Evolutionary conservation across 2,797 vertebrate species (phyloP).

Genomic region (Gymnocypris eckloni): DNA sequence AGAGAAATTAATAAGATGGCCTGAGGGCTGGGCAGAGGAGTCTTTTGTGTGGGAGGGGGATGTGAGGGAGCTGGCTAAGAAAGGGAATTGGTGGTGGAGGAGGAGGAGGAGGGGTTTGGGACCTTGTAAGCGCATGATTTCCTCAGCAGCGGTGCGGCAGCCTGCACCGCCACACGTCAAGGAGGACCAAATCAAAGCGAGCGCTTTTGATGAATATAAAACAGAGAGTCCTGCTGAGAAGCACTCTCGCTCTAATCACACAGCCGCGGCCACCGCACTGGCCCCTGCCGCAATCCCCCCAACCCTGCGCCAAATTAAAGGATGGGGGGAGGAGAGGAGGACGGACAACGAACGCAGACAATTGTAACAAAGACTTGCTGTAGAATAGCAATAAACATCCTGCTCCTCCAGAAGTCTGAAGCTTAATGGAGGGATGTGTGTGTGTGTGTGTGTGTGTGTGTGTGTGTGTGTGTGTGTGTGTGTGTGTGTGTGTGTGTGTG

Average conservation of each 20-base stretch:
- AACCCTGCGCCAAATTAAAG: conserved; percentile 76
- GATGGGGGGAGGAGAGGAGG: conserved; percentile 64
- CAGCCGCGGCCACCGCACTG: conserved; percentile 72
- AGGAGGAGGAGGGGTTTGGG: conserved; percentile 50
- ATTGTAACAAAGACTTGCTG: conserved; percentile 83
- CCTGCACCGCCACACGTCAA: conserved; percentile 81
- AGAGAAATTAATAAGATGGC: conserved; percentile 79
- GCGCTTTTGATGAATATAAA: conserved; percentile 90
- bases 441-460: not conserved
- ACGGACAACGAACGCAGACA: conserved; percentile 65
- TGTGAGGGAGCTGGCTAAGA: conserved; percentile 57
- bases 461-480: too few species aligned
- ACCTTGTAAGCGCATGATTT: conserved; percentile 78
- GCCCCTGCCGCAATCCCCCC: conserved; percentile 49
- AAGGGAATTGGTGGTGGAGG: conserved; percentile 50
- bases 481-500: conserved; percentile 13
- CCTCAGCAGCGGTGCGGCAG: conserved; percentile 77
- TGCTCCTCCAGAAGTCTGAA: conserved; percentile 75
- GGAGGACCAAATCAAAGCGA: conserved; percentile 86
- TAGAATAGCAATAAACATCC: conserved; percentile 83
- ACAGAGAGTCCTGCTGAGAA: conserved; percentile 84
- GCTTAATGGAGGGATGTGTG: conserved; percentile 58
- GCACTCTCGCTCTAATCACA: conserved; percentile 83
- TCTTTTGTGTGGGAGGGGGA: conserved; percentile 41
- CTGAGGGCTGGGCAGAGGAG: conserved; percentile 68